phyloP scores from a whole-genome alignment of 92 coral and sea anemone genomes.

The Blastomussa wellsi region DNA sequence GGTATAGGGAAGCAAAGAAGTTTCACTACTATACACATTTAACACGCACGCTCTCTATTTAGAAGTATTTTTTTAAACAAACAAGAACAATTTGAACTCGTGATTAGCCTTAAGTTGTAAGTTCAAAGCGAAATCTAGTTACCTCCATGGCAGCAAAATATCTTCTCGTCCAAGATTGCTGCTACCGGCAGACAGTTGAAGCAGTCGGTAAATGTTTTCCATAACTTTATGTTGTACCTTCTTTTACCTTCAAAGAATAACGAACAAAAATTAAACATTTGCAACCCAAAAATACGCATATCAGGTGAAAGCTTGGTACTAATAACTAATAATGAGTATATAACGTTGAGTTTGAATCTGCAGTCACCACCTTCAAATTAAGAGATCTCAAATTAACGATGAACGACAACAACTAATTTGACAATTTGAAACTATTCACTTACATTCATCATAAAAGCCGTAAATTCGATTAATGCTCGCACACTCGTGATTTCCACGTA shows the following conservation, averaged over 20 bases:
- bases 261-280: background rate
- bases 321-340: background rate
- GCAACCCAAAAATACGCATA: background rate
- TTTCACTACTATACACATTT: background rate
- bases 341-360: background rate
- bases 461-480: constrained; percentile 99
- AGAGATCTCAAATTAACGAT: constrained; percentile 16
- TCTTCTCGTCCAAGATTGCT: constrained; percentile 96
- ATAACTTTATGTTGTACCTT: constrained; percentile 92
- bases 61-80: constrained; percentile 16
- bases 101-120: background rate
- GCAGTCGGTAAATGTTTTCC: constrained; percentile 99
- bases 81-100: background rate
- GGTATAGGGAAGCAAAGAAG: too few relatives aligned
- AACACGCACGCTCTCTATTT: background rate
- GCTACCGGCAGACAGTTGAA: constrained; percentile 98
- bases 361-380: background rate
- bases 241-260: constrained; percentile 80
- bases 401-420: background rate
- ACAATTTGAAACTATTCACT: constrained; percentile 41
- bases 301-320: background rate
- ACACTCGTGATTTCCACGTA: constrained; percentile 99
- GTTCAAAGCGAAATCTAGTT: background rate
- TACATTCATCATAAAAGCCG: constrained; percentile 99
- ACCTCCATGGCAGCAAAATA: constrained; percentile 99